Base-by-base conservation (phyloP, 2,797 vertebrate species). In the Argyrosomus regius region DNA sequence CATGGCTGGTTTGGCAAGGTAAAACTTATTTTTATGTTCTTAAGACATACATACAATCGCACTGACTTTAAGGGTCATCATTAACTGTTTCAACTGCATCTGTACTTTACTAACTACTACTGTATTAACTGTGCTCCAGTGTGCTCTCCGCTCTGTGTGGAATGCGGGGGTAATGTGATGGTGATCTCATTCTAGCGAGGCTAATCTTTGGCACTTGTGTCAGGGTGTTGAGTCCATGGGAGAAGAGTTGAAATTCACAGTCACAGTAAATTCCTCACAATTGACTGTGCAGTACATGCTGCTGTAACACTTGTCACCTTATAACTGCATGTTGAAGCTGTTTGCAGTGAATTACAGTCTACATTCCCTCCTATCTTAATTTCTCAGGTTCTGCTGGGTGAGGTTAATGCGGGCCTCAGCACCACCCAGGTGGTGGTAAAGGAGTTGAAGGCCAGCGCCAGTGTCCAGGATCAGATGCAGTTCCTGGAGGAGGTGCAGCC, bases 1-100 rank as follows among this genome's bases (percentile, higher is more conserved):
- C 96, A 96, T 2, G 97, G 97, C 80, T 99, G 98, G 98, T 99
- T 99, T 2, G 98, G 98, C 83, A 99, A 98, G 97, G 98, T 98
- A 93, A 96, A 95, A 1, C 26, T 17, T 45, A 9, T 2, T 75
- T 50, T 61, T 48, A 66, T 63, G 9, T 59, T 45, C n/a, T 58
- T 49, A 57, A 54, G 31, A 77, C 18, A 74, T 39, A 41, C 28
- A 66, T 17, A 26, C 11, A 69, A 20, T 53, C 2, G 11, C 35
- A 13, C 14, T 26, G 3, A 12, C 10, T 28, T 60, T 79, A 60
- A 24, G 10, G 13, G 5, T 58, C 5, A 9, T 39, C 1, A 24
- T 58, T 45, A 50, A 49, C 52, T 54, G 1, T 65, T 80, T 22
- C 3, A 65, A 35, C 24, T 62, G 52, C 20, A 54, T 79, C 12